A percentile compares a stretch with the other conserved stretches of the same genome.
Evolutionary conservation across 2,797 vertebrate genomes (phyloP).

Genomic region (Antennarius maculatus): DNA sequence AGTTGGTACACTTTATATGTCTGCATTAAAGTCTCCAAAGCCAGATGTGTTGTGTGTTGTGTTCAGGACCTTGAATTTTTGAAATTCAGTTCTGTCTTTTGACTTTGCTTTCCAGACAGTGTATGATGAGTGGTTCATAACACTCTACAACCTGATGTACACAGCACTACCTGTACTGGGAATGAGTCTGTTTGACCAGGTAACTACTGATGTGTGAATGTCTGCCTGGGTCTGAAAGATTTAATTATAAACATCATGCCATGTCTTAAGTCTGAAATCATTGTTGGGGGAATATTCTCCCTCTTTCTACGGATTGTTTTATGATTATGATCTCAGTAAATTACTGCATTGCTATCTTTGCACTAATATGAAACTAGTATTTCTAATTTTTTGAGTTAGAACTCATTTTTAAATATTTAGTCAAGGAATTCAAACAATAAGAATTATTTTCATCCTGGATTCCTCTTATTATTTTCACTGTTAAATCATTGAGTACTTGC

Average conservation of each 20-base stretch:
- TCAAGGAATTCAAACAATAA: no score
- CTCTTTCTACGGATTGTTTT: no score
- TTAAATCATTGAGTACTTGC: no score
- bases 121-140: constrained; percentile 95
- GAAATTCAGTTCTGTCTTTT: not conserved
- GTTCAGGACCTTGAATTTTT: not conserved
- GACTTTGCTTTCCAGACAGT: constrained; percentile 78
- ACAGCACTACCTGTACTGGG: constrained; percentile 93
- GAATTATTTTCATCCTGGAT: no score
- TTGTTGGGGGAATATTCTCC: no score
- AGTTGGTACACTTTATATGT: not conserved
- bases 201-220: constrained; percentile 49
- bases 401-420: no score
- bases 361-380: no score
- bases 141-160: constrained; percentile 93
- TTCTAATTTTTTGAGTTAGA: no score
- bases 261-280: not conserved
- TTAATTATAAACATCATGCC: not conserved
- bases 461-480: no score
- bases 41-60: not conserved
- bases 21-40: not conserved
- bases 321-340: no score
- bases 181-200: constrained; percentile 97
- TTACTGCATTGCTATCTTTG: no score
- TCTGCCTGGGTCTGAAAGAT: not conserved